Evolutionary conservation across 2,888 invertebrate genomes (phyloP), one percentile per base, ranked within the genome.

Genomic region (Calephelis perditalis): DNA sequence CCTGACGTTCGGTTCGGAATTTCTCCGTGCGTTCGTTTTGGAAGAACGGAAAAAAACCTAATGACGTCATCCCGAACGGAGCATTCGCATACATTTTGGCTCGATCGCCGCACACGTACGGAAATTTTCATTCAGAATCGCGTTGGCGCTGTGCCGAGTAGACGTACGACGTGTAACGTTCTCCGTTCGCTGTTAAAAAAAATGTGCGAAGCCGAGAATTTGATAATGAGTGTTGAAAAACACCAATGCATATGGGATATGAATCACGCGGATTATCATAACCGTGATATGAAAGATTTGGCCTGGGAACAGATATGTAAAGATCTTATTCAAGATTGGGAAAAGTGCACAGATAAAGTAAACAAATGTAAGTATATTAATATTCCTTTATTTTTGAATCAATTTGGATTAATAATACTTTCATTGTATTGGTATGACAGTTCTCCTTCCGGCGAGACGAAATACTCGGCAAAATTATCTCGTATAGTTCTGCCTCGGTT

Each of bases 201-300:
- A 49, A 49, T 49, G 49, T 26, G 26, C 26, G 26, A 49, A 4
- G 49, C 26, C 9, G 26, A 15, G 26, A 49, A 26, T 10, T 49
- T 49, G 26, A 49, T 49, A 49, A n/a, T 49, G 3, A 26, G 26
- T 5, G 49, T 49, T 7, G 49, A 49, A 26, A 49, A 49, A 49
- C 49, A 49, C 26, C 49, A 15, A 3, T 49, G 49, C 12, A 26
- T 49, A 26, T 49, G 49, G 49, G 26, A 52, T 52, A 52, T 52
- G 0, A 9, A 52, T 10, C 26, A 52, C 26, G 35, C 7, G 12
- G 26, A 15, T 52, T 52, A 52, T 7, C 49, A 52, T 35, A 52
- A 10, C 35, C 15, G 26, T 26, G 49, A 52, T 9, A 9, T 26
- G 11, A 52, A 52, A 35, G 49, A 52, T 26, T 2, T 15, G 35